Percentiles rank a stretch among this genome's conserved stretches.
Evolutionary conservation across 2,113 vertebrate species (phyloP).

Genomic region (Xenopus borealis): DNA sequence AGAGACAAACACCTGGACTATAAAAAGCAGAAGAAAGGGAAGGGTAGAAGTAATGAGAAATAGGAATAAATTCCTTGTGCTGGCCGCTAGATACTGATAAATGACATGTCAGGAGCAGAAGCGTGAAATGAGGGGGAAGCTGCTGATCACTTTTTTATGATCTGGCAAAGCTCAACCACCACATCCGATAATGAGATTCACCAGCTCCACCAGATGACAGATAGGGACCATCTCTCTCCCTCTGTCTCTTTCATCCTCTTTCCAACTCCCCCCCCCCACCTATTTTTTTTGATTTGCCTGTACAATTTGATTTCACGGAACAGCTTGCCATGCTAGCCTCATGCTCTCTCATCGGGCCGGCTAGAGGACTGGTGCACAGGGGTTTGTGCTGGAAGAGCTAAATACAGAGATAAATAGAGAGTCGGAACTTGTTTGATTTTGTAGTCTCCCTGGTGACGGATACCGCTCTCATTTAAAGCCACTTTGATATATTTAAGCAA

Average conservation of each 20-base stretch:
- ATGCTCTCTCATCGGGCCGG: background rate
- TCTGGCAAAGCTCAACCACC: constrained; percentile 5
- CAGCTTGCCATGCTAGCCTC: constrained; percentile 1
- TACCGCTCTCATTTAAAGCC: background rate
- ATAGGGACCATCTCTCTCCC: background rate
- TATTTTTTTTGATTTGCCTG: constrained; percentile 13
- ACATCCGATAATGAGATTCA: constrained; percentile 12
- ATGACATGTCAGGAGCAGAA: constrained; percentile 18
- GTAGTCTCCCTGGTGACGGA: background rate
- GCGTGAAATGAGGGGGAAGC: constrained; percentile 31
- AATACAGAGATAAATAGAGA: background rate
- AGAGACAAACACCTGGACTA: constrained; percentile 22
- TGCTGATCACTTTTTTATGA: constrained; percentile 43
- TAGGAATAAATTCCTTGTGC: constrained; percentile 28
- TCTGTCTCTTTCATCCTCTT: background rate
- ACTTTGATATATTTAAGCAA: constrained; percentile 18
- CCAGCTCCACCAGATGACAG: constrained; percentile 7
- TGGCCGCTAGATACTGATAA: constrained; percentile 36
- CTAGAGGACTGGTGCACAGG: background rate
- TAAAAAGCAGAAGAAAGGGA: constrained; percentile 32
- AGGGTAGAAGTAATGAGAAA: constrained; percentile 25
- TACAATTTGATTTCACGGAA: background rate
- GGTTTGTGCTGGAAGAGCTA: background rate
- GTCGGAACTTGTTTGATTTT: background rate
- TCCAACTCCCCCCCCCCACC: background rate